These are phyloP conservation scores for Synergus itoensis DNA, from an alignment of 2,888 invertebrate species.

Conservation along the genomic window DNA sequence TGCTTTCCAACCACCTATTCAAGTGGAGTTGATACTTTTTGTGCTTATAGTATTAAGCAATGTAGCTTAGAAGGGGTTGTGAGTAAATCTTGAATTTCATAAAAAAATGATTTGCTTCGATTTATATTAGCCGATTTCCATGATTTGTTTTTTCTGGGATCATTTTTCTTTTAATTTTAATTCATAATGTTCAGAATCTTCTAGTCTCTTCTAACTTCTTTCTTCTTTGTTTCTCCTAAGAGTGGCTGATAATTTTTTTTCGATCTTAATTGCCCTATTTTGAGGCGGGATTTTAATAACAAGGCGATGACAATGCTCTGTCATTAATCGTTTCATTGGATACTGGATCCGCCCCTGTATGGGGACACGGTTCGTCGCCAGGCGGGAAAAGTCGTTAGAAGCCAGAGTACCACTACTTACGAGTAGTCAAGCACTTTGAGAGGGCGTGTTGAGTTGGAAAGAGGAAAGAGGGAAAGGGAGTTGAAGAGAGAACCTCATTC, in stretches of 20 bases:
- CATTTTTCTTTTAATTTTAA: too few species aligned
- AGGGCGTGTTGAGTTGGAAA: conserved; percentile 51
- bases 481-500: conserved; percentile 41
- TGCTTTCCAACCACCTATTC: not conserved
- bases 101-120: not conserved
- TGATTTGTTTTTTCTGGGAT: too few species aligned
- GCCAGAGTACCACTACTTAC: conserved; percentile 46
- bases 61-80: not conserved
- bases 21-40: too few species aligned
- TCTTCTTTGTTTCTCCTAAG: not conserved
- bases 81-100: not conserved
- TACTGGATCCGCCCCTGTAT: conserved; percentile 17
- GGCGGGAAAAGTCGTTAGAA: conserved; percentile 57
- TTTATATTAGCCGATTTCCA: not conserved
- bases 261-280: not conserved
- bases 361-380: conserved; percentile 49
- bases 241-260: not conserved
- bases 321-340: not conserved
- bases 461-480: conserved; percentile 40
- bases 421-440: conserved; percentile 57
- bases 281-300: not conserved
- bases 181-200: too few species aligned
- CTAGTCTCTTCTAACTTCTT: not conserved
- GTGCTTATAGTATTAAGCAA: not conserved
- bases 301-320: not conserved